A percentile compares a stretch with the other conserved stretches of the same genome.
These are phyloP conservation scores for Malurus melanocephalus DNA, from an alignment of 2,113 vertebrate genomes.

Conservation along the genomic window DNA sequence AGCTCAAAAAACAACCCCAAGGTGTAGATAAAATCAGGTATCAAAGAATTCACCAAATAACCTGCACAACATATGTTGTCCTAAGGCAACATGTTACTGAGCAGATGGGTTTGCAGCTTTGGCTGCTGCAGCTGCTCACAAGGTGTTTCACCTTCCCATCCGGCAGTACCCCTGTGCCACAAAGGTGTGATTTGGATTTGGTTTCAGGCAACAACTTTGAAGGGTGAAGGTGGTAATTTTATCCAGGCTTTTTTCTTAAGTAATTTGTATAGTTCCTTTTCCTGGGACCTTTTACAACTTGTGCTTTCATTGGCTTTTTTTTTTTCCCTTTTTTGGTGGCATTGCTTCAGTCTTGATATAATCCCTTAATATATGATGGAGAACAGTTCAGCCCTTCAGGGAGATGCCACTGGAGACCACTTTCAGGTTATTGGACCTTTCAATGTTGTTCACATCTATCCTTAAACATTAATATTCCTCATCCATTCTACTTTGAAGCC, in stretches of 20 bases:
- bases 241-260: constrained; percentile 1
- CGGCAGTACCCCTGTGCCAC: not conserved
- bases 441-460: not conserved
- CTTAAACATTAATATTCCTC: not conserved
- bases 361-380: not conserved
- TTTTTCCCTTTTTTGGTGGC: not conserved
- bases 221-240: constrained; percentile 16
- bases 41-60: constrained; percentile 8
- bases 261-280: constrained; percentile 13
- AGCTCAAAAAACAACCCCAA: not conserved
- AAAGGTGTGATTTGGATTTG: constrained; percentile 2
- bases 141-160: not conserved
- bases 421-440: not conserved
- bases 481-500: constrained; percentile 3
- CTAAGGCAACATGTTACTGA: constrained; percentile 2
- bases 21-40: not conserved
- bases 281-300: not conserved
- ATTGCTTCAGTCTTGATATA: not conserved
- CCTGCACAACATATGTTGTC: not conserved
- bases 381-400: not conserved
- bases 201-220: constrained; percentile 35
- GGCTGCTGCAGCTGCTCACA: not conserved
- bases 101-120: constrained; percentile 17
- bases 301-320: not conserved
- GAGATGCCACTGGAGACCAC: not conserved